A percentile compares a stretch with the other conserved stretches of the same genome.
phyloP scores from a whole-genome alignment of 1,140 invertebrate genomes.

The Antheraea pernyi region DNA sequence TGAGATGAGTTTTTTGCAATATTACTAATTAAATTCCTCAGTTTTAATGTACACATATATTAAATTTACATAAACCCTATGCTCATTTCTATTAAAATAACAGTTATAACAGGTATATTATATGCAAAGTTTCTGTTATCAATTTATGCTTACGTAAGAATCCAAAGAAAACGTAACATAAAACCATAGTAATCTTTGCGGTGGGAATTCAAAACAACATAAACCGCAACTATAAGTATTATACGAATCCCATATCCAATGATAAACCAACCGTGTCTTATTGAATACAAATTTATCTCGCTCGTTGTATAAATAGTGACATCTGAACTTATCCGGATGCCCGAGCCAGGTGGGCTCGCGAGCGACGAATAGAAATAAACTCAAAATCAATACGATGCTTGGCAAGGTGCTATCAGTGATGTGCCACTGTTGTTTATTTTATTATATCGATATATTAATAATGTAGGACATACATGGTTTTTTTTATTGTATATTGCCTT shows the following conservation, averaged over 20 bases:
- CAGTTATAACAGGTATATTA: too few relatives aligned
- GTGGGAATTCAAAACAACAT: neutral
- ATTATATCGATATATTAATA: slow-evolving; percentile 24
- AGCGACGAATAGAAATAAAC: slow-evolving; percentile 54
- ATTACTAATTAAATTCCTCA: too few relatives aligned
- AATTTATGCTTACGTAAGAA: too few relatives aligned
- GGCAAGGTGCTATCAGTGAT: slow-evolving; percentile 40
- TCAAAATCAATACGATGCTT: slow-evolving; percentile 65
- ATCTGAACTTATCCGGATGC: slow-evolving; percentile 34
- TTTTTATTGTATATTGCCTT: too few relatives aligned
- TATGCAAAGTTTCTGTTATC: too few relatives aligned
- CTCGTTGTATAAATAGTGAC: slow-evolving; percentile 13
- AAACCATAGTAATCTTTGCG: too few relatives aligned
- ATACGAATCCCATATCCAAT: neutral
- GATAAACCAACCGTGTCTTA: neutral
- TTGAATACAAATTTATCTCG: neutral
- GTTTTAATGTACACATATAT: too few relatives aligned
- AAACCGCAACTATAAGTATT: neutral
- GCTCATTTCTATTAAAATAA: too few relatives aligned
- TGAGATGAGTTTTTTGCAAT: too few relatives aligned
- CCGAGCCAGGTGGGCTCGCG: slow-evolving; percentile 44
- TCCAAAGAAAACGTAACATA: too few relatives aligned
- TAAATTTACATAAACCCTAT: too few relatives aligned
- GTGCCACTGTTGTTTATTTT: slow-evolving; percentile 12
- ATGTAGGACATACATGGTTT: too few relatives aligned